Percentiles rank a stretch among this genome's conserved stretches.
Evolutionary conservation across 2,888 invertebrate species (phyloP).

Genomic region (Coecobrya sp.): DNA sequence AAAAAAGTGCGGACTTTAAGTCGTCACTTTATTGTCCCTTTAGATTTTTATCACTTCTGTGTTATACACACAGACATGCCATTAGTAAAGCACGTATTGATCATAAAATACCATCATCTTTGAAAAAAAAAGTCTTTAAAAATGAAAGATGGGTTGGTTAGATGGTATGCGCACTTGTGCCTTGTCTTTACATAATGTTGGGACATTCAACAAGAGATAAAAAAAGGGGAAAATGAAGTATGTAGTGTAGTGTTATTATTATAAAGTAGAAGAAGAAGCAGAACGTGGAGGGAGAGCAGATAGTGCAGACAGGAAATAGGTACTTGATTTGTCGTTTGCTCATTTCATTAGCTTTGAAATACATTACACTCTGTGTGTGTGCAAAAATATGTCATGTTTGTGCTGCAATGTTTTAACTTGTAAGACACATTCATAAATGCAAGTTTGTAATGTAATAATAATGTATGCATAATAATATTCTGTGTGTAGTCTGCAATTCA

Average conservation of each 20-base stretch:
- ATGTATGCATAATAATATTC: not conserved
- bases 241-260: not conserved
- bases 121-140: not conserved
- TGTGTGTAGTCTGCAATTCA: no score
- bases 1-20: conserved; percentile 1
- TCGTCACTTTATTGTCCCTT: conserved; percentile 5
- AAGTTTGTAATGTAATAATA: not conserved
- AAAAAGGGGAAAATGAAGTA: not conserved
- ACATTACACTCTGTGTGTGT: not conserved
- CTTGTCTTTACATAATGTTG: conserved; percentile 1
- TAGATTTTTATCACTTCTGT: not conserved
- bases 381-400: not conserved
- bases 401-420: not conserved
- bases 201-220: not conserved
- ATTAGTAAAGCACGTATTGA: not conserved
- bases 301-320: conserved; percentile 12
- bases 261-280: no score
- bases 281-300: no score
- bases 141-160: conserved; percentile 4
- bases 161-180: not conserved
- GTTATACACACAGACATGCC: not conserved
- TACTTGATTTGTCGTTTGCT: conserved; percentile 1
- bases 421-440: not conserved
- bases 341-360: conserved; percentile 47
- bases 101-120: not conserved